Percentiles rank a stretch among this genome's conserved stretches.
phyloP scores from a whole-genome alignment of 2,113 vertebrate genomes.

The Sterna hirundo region DNA sequence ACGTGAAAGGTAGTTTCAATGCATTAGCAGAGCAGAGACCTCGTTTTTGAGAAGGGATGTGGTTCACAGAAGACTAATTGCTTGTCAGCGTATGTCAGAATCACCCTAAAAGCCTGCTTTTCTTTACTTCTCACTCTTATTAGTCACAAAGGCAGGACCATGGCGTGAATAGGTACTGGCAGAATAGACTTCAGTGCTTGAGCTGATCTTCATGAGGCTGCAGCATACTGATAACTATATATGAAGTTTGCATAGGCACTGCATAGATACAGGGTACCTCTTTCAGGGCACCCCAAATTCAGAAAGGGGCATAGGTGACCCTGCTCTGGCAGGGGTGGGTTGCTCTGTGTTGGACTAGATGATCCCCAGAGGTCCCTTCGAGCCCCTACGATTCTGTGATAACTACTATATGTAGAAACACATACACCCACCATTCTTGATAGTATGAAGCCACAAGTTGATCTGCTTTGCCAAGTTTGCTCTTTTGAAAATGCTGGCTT shows the following conservation, averaged over 20 bases:
- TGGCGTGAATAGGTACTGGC: fast-evolving
- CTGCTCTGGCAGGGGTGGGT: too few relatives aligned
- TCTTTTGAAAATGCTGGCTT: neutral
- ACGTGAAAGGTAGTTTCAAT: neutral
- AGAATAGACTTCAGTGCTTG: neutral
- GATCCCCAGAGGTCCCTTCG: too few relatives aligned
- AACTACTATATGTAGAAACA: neutral
- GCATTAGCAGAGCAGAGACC: neutral
- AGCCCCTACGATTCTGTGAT: too few relatives aligned
- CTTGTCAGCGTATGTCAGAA: neutral
- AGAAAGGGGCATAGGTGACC: neutral
- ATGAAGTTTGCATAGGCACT: neutral
- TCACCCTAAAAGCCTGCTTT: neutral
- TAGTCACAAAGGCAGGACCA: neutral
- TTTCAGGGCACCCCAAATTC: neutral
- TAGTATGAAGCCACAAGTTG: neutral
- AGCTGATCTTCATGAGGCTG: neutral
- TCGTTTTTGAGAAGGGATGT: neutral
- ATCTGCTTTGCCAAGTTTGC: neutral
- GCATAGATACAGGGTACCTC: neutral
- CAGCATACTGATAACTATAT: neutral
- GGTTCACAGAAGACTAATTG: neutral
- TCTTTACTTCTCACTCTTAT: neutral
- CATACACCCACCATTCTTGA: neutral
- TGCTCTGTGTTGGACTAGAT: too few relatives aligned